Evolutionary conservation across 2,113 vertebrate species (phyloP).

Genomic region (Neofelis nebulosa): DNA sequence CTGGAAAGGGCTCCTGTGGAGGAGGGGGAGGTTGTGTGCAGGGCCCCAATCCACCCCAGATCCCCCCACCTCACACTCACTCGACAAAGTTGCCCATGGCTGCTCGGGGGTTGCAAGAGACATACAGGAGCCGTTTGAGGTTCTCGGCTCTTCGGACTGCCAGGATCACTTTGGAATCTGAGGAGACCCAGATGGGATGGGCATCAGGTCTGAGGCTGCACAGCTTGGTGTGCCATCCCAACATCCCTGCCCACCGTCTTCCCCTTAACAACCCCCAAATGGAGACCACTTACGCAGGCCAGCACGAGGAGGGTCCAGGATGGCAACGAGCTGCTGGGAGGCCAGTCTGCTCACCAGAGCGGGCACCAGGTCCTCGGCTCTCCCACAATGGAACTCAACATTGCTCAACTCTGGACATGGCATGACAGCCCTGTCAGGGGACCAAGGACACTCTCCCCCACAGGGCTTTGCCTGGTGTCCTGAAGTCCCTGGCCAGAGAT

Average conservation of each 20-base stretch:
- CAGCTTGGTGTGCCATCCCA: background rate
- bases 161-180: slow-evolving; percentile 97
- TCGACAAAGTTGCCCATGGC: slow-evolving; percentile 98
- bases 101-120: slow-evolving; percentile 96
- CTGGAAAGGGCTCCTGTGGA: background rate
- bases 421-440: background rate
- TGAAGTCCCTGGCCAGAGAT: background rate
- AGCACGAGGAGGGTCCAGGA: slow-evolving; percentile 95
- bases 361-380: slow-evolving; percentile 95
- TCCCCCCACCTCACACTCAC: slow-evolving; percentile 85
- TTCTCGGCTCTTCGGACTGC: slow-evolving; percentile 94
- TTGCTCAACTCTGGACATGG: slow-evolving; percentile 89
- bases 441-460: background rate
- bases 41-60: background rate
- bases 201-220: background rate
- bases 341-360: slow-evolving; percentile 89
- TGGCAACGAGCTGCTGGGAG: slow-evolving; percentile 87
- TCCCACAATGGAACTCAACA: slow-evolving; percentile 94
- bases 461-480: background rate
- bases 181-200: background rate
- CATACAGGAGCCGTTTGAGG: slow-evolving; percentile 94
- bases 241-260: background rate
- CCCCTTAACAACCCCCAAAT: background rate
- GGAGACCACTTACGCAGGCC: slow-evolving; percentile 92
- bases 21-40: background rate